Conservation (phyloP, 2,113 vertebrate genomes). For the Podiceps cristatus region DNA sequence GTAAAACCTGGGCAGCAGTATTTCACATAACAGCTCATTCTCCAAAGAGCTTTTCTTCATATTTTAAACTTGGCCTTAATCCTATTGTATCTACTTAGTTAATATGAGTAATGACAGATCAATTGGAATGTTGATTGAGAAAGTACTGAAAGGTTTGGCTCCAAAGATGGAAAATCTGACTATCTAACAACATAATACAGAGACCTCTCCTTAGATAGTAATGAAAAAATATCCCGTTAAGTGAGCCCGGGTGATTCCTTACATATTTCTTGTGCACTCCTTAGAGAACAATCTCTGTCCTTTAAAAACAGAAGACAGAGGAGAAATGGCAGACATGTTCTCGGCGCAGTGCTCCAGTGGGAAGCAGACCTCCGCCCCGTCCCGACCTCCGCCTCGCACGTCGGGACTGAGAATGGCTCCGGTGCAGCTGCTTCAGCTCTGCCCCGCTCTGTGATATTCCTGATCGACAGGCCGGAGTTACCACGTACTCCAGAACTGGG, state of each 20-base stretch:
- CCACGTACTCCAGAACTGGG: background rate
- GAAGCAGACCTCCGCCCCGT: background rate
- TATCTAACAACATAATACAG: background rate
- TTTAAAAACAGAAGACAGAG: background rate
- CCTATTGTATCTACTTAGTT: background rate
- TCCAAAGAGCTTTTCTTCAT: background rate
- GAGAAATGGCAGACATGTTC: background rate
- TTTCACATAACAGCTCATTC: background rate
- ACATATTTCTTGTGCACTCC: background rate
- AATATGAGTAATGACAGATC: background rate
- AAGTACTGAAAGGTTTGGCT: constrained; percentile 9
- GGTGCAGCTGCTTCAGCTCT: background rate
- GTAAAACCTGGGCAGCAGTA: background rate
- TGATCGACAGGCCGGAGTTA: rapidly evolving
- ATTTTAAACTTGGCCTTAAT: background rate
- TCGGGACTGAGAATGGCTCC: rapidly evolving
- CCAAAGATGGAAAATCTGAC: background rate
- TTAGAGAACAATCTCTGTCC: background rate
- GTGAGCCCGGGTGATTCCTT: background rate
- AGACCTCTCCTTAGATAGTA: constrained; percentile 13
- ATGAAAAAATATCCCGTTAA: background rate
- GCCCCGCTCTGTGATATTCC: background rate
- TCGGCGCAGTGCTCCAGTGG: background rate
- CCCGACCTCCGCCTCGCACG: background rate
- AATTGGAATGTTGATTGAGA: background rate